Conservation (phyloP, 1,140 invertebrate genomes). For the Macrostomum lignano region DNA sequence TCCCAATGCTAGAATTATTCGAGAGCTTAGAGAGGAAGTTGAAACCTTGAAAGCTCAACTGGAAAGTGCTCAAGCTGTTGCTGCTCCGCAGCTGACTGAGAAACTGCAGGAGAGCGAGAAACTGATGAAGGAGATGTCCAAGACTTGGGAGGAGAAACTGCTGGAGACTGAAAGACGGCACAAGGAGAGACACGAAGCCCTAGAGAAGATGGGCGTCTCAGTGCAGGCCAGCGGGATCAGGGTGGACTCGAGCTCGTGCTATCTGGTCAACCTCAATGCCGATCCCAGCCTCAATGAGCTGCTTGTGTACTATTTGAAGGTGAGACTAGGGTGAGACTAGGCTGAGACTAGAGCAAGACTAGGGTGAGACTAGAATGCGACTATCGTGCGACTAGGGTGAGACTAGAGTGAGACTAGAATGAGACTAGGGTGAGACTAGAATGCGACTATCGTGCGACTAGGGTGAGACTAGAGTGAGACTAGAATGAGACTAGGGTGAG, state of each 20-base stretch:
- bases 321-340: too few species aligned
- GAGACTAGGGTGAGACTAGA: too few species aligned
- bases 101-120: conserved; percentile 56
- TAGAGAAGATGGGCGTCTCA: conserved; percentile 94
- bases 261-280: conserved; percentile 86
- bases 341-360: too few species aligned
- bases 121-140: conserved; percentile 78
- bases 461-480: too few species aligned
- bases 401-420: too few species aligned
- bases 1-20: conserved; percentile 21
- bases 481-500: too few species aligned
- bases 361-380: too few species aligned
- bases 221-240: conserved; percentile 85
- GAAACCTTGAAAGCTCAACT: conserved; percentile 54
- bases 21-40: conserved; percentile 76
- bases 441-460: too few species aligned
- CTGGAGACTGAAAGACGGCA: conserved; percentile 49
- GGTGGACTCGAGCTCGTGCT: conserved; percentile 88
- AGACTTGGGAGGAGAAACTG: conserved; percentile 92
- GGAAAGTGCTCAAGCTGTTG: conserved; percentile 30
- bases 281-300: conserved; percentile 88
- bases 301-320: conserved; percentile 86
- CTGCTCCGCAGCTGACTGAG: conserved; percentile 26
- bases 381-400: too few species aligned
- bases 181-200: conserved; percentile 55